These are phyloP conservation scores for Knipowitschia caucasica DNA, from an alignment of 2,797 vertebrate species.

Conservation along the genomic window DNA sequence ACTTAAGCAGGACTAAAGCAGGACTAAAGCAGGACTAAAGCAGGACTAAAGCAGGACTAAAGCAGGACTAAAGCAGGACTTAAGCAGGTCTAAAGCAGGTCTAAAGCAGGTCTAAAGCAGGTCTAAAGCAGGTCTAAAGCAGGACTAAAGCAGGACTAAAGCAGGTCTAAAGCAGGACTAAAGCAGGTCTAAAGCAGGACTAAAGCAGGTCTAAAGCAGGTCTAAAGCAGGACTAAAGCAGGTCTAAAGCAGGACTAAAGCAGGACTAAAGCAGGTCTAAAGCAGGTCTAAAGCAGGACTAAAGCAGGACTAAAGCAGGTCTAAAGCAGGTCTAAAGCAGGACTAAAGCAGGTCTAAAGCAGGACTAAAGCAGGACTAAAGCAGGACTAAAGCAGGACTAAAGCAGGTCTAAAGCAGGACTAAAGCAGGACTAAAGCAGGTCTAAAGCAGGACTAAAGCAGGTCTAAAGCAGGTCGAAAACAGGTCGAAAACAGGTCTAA, in stretches of 20 bases:
- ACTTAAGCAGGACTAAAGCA: not conserved
- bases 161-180: not conserved
- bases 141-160: not conserved
- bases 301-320: not conserved
- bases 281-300: not conserved
- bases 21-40: not conserved
- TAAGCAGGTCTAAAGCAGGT: not conserved
- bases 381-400: not conserved
- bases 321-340: not conserved
- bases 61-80: not conserved
- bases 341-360: not conserved
- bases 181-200: not conserved
- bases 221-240: not conserved
- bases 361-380: not conserved
- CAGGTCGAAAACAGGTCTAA: not conserved
- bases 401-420: not conserved
- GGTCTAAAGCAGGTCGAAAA: not conserved
- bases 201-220: too few species aligned
- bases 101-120: not conserved
- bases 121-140: not conserved
- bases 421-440: not conserved
- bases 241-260: not conserved
- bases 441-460: not conserved
- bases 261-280: not conserved
- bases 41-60: not conserved